A percentile compares a stretch with the other conserved stretches of the same genome.
phyloP scores from a whole-genome alignment of 2,113 vertebrate genomes.

The Oryzias javanicus region DNA sequence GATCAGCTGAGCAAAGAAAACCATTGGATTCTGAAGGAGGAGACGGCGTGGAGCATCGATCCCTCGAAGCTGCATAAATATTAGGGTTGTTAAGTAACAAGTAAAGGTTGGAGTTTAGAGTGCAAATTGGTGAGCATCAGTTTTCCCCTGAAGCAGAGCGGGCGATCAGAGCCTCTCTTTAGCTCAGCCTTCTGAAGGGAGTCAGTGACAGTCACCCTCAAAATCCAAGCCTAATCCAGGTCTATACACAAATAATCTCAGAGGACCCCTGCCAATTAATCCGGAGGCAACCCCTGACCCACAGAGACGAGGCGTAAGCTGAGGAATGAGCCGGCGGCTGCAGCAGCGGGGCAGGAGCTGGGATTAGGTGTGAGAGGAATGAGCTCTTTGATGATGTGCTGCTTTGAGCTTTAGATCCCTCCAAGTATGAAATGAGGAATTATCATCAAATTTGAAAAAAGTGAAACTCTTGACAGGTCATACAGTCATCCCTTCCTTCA shows the following conservation, averaged over 20 bases:
- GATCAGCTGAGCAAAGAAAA: conserved; percentile 40
- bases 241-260: conserved; percentile 67
- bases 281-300: conserved; percentile 50
- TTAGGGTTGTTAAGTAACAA: too few species aligned
- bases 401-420: conserved; percentile 44
- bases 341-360: conserved; percentile 35
- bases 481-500: conserved; percentile 35
- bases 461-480: conserved; percentile 42
- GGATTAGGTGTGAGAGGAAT: conserved; percentile 52
- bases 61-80: conserved; percentile 1
- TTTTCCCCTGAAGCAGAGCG: conserved; percentile 3
- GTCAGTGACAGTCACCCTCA: conserved; percentile 56
- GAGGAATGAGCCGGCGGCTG: conserved; percentile 46
- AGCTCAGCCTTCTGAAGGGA: conserved; percentile 58
- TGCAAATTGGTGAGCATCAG: too few species aligned
- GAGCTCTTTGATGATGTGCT: conserved; percentile 64
- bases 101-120: too few species aligned
- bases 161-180: conserved; percentile 63
- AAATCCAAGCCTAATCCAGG: conserved; percentile 66
- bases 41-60: conserved; percentile 16
- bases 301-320: conserved; percentile 24
- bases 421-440: conserved; percentile 62
- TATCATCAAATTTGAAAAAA: conserved; percentile 51
- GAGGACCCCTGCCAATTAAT: conserved; percentile 59
- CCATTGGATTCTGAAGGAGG: conserved; percentile 25